Conservation (phyloP, 2,113 vertebrate species). For the Tragelaphus scriptus region DNA sequence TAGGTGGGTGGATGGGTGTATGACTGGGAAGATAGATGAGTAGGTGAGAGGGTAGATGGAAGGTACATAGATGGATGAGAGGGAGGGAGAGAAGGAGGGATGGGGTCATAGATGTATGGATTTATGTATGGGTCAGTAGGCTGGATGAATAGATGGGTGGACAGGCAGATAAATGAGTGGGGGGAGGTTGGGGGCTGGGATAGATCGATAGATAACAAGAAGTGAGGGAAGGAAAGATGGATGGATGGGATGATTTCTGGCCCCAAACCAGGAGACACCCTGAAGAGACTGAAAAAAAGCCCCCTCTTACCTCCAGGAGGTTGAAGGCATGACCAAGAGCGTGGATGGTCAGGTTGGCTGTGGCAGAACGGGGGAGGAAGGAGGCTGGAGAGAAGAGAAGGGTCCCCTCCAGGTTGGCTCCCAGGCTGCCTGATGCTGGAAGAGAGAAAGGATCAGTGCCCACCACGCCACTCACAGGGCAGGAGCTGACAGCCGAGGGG, state of each 20-base stretch:
- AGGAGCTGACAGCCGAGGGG: background rate
- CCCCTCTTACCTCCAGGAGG: conserved; percentile 85
- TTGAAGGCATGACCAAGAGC: conserved; percentile 84
- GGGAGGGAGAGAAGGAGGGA: background rate
- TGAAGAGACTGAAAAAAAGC: background rate
- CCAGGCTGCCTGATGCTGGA: conserved; percentile 76
- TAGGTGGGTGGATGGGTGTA: no score
- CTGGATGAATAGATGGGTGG: background rate
- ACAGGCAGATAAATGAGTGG: no score
- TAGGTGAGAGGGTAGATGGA: background rate
- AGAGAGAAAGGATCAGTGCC: background rate
- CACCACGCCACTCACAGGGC: no score
- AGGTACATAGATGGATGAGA: background rate
- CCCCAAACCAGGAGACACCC: background rate
- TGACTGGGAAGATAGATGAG: background rate
- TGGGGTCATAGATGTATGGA: no score
- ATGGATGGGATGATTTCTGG: background rate
- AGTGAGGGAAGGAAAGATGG: background rate
- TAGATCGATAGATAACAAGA: background rate
- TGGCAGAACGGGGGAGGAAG: conserved; percentile 85
- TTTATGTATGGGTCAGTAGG: background rate
- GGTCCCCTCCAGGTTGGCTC: conserved; percentile 84
- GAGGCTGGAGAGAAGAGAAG: conserved; percentile 89
- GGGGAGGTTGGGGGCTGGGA: background rate
- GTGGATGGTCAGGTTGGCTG: conserved; percentile 84